Evolutionary conservation across 2,797 vertebrate genomes (phyloP).

Genomic region (Girardinus metallicus): DNA sequence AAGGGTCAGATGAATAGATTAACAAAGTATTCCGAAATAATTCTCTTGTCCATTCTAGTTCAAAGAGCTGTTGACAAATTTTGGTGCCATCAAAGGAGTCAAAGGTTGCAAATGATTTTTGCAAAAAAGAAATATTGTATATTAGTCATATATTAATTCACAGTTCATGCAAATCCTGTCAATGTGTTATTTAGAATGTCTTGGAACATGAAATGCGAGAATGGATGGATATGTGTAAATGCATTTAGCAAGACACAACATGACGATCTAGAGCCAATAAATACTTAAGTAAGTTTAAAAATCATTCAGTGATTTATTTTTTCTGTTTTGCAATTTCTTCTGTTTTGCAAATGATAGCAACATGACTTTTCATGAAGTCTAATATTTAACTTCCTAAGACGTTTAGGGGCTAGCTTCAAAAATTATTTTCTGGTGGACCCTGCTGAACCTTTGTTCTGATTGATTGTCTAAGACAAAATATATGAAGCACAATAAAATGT

Average conservation of each 20-base stretch:
- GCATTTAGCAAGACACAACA: not conserved
- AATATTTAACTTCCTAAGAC: not conserved
- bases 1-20: not conserved
- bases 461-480: conserved; percentile 16
- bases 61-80: not conserved
- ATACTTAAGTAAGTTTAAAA: not conserved
- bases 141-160: not conserved
- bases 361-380: not conserved
- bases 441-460: conserved; percentile 28
- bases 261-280: not conserved
- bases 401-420: not conserved
- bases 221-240: not conserved
- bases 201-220: not conserved
- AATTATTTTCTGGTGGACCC: conserved; percentile 17
- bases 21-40: not conserved
- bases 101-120: not conserved
- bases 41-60: not conserved
- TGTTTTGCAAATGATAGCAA: not conserved
- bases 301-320: not conserved
- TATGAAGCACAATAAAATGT: conserved; percentile 16
- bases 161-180: not conserved
- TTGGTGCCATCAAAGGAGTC: not conserved
- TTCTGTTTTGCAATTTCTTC: not conserved
- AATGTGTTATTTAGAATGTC: not conserved
- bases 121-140: not conserved